phyloP scores from a whole-genome alignment of 2,797 vertebrate genomes.

The Hoplostethus atlanticus region DNA sequence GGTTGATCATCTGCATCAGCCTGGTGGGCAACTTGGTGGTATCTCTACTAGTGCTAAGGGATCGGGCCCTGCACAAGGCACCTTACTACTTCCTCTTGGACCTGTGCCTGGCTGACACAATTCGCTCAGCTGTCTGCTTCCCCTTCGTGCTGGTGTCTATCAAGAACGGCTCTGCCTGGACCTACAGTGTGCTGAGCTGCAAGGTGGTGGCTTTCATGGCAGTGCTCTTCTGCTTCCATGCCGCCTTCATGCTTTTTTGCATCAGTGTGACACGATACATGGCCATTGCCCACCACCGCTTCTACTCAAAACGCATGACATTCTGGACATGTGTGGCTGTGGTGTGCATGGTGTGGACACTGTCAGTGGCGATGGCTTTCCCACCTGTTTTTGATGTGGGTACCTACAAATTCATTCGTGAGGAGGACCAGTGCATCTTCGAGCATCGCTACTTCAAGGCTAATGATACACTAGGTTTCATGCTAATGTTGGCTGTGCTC shows the following conservation, averaged over 20 bases:
- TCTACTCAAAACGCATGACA: slow-evolving; percentile 93
- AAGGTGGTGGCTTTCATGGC: slow-evolving; percentile 95
- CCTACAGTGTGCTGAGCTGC: slow-evolving; percentile 92
- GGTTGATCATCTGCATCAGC: slow-evolving; percentile 91
- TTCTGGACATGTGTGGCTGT: slow-evolving; percentile 93
- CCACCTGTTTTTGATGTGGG: slow-evolving; percentile 92
- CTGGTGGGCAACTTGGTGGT: slow-evolving; percentile 90
- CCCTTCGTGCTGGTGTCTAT: slow-evolving; percentile 92
- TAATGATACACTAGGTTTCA: slow-evolving; percentile 92
- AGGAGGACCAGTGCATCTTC: slow-evolving; percentile 94
- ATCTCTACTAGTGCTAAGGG: slow-evolving; percentile 89
- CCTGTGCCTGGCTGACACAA: slow-evolving; percentile 91
- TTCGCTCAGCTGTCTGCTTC: slow-evolving; percentile 92
- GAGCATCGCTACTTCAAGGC: slow-evolving; percentile 94
- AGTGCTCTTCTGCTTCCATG: slow-evolving; percentile 93
- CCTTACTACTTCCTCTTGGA: slow-evolving; percentile 93
- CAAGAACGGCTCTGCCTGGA: slow-evolving; percentile 92
- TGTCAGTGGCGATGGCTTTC: slow-evolving; percentile 94
- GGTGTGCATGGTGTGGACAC: slow-evolving; percentile 94
- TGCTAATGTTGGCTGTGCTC: slow-evolving; percentile 93
- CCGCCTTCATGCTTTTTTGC: slow-evolving; percentile 94
- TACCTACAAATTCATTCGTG: slow-evolving; percentile 93
- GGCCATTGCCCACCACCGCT: slow-evolving; percentile 93
- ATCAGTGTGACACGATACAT: slow-evolving; percentile 93
- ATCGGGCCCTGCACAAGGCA: slow-evolving; percentile 90